These are phyloP conservation scores for Drosophila serrata DNA, from an alignment of 1,140 invertebrate species.

Conservation along the genomic window DNA sequence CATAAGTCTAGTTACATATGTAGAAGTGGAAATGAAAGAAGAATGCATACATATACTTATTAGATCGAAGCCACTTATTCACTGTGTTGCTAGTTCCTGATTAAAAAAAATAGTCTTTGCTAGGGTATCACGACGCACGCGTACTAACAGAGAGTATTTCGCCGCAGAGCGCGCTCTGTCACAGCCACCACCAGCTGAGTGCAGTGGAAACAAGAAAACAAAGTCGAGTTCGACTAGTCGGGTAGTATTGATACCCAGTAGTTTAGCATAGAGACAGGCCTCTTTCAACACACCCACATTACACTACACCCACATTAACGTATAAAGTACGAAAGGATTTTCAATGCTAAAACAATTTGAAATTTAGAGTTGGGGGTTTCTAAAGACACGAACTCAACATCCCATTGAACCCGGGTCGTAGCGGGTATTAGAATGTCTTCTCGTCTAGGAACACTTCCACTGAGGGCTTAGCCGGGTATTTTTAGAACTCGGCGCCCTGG, in stretches of 20 bases:
- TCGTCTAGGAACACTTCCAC: slow-evolving; percentile 1
- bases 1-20: neutral
- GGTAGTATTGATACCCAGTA: slow-evolving; percentile 2
- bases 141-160: slow-evolving; percentile 1
- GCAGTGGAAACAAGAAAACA: slow-evolving; percentile 8
- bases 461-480: slow-evolving; percentile 45
- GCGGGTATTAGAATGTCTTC: slow-evolving; percentile 8
- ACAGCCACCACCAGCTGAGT: slow-evolving; percentile 15
- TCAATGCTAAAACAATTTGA: neutral
- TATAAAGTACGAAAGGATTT: neutral
- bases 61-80: neutral
- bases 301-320: neutral
- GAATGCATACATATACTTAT: neutral
- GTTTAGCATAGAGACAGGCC: neutral
- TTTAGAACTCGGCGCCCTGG: slow-evolving; percentile 21
- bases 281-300: neutral
- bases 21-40: neutral
- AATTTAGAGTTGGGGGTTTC: neutral
- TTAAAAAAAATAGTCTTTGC: neutral
- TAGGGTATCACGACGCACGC: slow-evolving; percentile 2
- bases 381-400: neutral
- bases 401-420: neutral
- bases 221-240: neutral
- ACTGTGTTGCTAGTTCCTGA: neutral
- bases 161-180: neutral